Conservation (phyloP, 64 coral and sea anemone species). For the Pocillopora verrucosa region DNA sequence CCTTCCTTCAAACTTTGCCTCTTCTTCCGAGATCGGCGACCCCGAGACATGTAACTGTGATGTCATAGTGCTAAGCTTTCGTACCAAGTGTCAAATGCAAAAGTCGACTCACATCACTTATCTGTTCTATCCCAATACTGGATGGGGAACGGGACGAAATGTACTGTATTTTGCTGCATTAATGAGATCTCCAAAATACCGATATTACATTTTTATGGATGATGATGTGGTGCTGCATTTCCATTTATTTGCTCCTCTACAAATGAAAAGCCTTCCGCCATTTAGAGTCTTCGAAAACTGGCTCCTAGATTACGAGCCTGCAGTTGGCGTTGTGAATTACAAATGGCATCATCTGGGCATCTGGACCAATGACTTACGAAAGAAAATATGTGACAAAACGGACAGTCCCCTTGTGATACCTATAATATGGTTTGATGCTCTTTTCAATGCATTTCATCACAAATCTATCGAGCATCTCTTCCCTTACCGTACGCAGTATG, state of each 20-base stretch:
- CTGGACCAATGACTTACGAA: background rate
- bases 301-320: slow-evolving; percentile 49
- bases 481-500: slow-evolving; percentile 19
- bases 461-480: slow-evolving; percentile 32
- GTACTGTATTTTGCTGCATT: background rate
- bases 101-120: too few relatives aligned
- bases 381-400: slow-evolving; percentile 5
- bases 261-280: slow-evolving; percentile 6
- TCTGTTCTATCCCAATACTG: background rate
- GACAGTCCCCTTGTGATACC: background rate
- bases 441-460: slow-evolving; percentile 46
- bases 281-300: slow-evolving; percentile 46
- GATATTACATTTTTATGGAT: slow-evolving; percentile 25
- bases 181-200: slow-evolving; percentile 10
- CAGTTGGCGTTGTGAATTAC: slow-evolving; percentile 32
- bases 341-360: background rate
- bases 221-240: background rate
- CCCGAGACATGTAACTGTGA: too few relatives aligned
- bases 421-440: slow-evolving; percentile 41
- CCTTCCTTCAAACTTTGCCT: background rate
- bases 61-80: too few relatives aligned
- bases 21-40: too few relatives aligned
- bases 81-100: too few relatives aligned
- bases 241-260: background rate
- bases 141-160: slow-evolving; percentile 55